Percentiles rank a stretch among this genome's conserved stretches.
Evolutionary conservation across 1,140 invertebrate genomes (phyloP).

Genomic region (Physella acuta): DNA sequence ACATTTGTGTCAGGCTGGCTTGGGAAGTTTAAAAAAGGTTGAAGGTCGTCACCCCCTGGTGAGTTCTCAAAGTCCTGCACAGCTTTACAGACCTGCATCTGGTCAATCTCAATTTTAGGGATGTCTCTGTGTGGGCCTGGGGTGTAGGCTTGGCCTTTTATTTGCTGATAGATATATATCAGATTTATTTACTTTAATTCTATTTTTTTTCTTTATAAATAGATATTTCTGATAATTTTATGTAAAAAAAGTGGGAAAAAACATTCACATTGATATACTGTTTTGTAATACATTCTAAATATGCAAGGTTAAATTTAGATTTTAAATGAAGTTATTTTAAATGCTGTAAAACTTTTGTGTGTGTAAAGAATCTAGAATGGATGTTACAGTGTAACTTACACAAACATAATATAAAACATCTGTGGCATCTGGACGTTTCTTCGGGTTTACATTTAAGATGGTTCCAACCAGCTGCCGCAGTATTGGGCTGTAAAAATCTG

Average conservation of each 20-base stretch:
- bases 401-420: constrained; percentile 10
- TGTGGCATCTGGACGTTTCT: constrained; percentile 18
- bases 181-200: not conserved
- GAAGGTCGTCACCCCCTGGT: no score
- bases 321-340: not conserved
- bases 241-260: not conserved
- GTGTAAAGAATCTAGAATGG: not conserved
- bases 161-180: constrained; percentile 3
- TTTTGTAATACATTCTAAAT: not conserved
- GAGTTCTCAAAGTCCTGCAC: constrained; percentile 13
- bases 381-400: constrained; percentile 1
- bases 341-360: not conserved
- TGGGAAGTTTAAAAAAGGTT: no score
- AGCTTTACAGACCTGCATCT: not conserved
- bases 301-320: not conserved
- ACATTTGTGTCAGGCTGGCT: no score
- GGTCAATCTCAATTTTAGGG: not conserved
- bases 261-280: not conserved
- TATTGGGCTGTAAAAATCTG: constrained; percentile 5
- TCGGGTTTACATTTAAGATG: constrained; percentile 7
- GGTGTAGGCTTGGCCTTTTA: not conserved
- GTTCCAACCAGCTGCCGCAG: constrained; percentile 8
- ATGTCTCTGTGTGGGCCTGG: not conserved
- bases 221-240: not conserved
- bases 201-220: not conserved